Base-by-base conservation (phyloP, 2,797 vertebrate genomes). In the Pterois miles region DNA sequence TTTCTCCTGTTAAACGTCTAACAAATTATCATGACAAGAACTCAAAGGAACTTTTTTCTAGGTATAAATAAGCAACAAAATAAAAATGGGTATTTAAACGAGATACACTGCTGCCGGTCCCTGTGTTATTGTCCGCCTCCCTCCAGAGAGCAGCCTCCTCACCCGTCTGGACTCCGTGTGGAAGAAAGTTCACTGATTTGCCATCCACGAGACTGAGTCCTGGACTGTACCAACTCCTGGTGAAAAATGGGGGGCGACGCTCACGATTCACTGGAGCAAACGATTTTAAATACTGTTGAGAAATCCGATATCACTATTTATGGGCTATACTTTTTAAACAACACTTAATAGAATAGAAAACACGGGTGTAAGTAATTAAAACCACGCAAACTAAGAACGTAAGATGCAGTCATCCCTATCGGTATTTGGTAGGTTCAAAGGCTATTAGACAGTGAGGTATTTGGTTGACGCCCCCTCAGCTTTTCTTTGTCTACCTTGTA, bases 401-500 rank as follows among this genome's bases (percentile, higher is more conserved):
- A 9, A 22, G 8, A 3, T 3, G 0, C 6, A 2, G n/a, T 1
- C 6, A 18, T 69, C 74, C 85, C 58, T 59, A 22, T 59, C 0
- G 46, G 25, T 5, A 74, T 59, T 72, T 89, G 89, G 89, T 89
- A 88, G 52, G 46, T 78, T 78, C 85, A 62, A 78, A 85, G 65
- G 54, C 78, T 66, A 64, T 81, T 65, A 74, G 58, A 81, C 73
- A 33, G 52, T 59, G 84, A 90, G 86, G 90, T 89, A 88, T 91
- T 88, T 83, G 62, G 76, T 73, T 11, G 57, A 90, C 91, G 82
- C 91, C 89, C 87, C 84, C 84, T 78, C 25, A 13, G 70, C 69
- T 74, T 87, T 85, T 84, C 90, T 93, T 94, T 93, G 91, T 93
- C 91, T 86, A 57, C 81, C 58, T 91, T 83, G 82, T 90, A 71